Base-by-base conservation (phyloP, 2,888 invertebrate species). In the Cartodere bifasciata region DNA sequence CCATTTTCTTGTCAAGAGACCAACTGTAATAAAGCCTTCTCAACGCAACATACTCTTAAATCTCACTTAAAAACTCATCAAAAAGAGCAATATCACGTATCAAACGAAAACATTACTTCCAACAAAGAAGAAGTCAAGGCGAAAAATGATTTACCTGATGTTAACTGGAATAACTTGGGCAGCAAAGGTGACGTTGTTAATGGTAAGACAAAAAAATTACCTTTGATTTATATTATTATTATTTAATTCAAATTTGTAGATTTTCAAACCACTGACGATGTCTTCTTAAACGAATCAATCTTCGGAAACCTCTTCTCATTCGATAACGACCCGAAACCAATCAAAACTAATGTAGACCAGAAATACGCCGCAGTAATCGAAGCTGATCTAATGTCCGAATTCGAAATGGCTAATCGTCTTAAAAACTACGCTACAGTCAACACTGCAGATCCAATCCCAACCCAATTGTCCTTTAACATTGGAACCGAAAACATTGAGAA, bases 11-110 rank as follows among this genome's bases (percentile, higher is more conserved):
- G 88, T 54, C 62, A 60, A 21, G 68, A 70, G 40, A 60, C 58
- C 2, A 71, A 71, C 36, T 88, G 88, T 53, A 69, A 70, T 13
- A 70, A 79, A 45, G 73, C 84, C 0, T 90, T 90, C 58, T 79
- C 85, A 5, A 84, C 87, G 0, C 73, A 79, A n/a, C 82, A 86
- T 47, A 85, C 83, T 52, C 62, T 88, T 3, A 81, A 82, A 49
- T 75, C 80, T 21, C 88, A 90, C 50, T 67, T 75, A 23, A 75
- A 72, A 54, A 80, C 78, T 30, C 87, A 88, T 48, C 72, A 74
- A 52, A 68, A 64, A 43, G 43, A 46, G 11, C 43, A 46, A 28
- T 46, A 42, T 6, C 9, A 24, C 7, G 11, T 11, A n/a, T 9
- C 24, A 24, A 7, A 25, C 3, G 28, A 32, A 6, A 21, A 28